Evolutionary conservation across 1,140 invertebrate species (phyloP).

Genomic region (Lutraria rhynchaena): DNA sequence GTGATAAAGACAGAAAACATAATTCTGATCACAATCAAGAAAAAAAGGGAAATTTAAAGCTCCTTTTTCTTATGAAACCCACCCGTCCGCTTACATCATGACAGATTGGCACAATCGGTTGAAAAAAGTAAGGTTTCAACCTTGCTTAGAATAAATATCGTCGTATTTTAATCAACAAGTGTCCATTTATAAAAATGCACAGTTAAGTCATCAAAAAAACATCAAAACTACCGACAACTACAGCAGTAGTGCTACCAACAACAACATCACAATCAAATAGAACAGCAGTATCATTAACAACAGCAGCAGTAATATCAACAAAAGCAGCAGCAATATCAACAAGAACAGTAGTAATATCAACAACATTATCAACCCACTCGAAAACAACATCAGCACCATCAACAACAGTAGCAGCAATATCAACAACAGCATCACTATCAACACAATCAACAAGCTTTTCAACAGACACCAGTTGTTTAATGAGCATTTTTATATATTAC

Average conservation of each 20-base stretch:
- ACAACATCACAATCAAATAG: constrained; percentile 5
- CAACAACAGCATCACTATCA: constrained; percentile 44
- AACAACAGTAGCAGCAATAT: constrained; percentile 39
- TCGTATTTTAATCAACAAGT: not conserved
- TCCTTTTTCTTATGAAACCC: not conserved
- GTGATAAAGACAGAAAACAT: too few species aligned
- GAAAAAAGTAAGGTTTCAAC: not conserved
- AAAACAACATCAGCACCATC: constrained; percentile 40
- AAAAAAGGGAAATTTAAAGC: not conserved
- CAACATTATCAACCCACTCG: constrained; percentile 48
- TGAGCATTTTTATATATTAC: too few species aligned
- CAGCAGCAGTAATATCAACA: constrained; percentile 8
- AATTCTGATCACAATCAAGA: too few species aligned
- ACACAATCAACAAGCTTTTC: constrained; percentile 23
- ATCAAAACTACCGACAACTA: constrained; percentile 20
- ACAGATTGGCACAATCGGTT: not conserved
- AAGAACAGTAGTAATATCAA: not conserved
- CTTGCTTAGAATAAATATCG: not conserved
- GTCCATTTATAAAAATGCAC: not conserved
- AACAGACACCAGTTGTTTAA: too few species aligned
- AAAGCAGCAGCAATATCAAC: constrained; percentile 21
- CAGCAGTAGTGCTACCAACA: constrained; percentile 39
- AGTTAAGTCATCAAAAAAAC: constrained; percentile 1
- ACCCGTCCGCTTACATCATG: not conserved
- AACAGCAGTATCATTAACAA: constrained; percentile 15